phyloP scores from a whole-genome alignment of 2,113 vertebrate genomes.

The human region GRCh38 chr2:63780001-63780500 shows the following conservation, averaged over 20 bases:
- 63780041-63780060: background rate
- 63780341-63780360: background rate
- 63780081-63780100: background rate
- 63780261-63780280: background rate
- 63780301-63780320: constrained; percentile 28
- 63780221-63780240: constrained; percentile 41
- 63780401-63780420: background rate
- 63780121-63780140: constrained; percentile 4
- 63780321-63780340: background rate
- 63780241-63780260: background rate
- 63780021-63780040: background rate
- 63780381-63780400: background rate
- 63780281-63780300: background rate
- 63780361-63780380: background rate
- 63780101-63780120: background rate
- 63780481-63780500: background rate
- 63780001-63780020: background rate
- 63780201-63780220: background rate
- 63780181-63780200: background rate
- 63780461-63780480: background rate
- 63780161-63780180: background rate
- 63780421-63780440: constrained; percentile 52
- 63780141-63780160: background rate
- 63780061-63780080: background rate
- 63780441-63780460: constrained; percentile 50